Conservation (phyloP, 2,113 vertebrate species). For the Myanophis thanlyinensis region DNA sequence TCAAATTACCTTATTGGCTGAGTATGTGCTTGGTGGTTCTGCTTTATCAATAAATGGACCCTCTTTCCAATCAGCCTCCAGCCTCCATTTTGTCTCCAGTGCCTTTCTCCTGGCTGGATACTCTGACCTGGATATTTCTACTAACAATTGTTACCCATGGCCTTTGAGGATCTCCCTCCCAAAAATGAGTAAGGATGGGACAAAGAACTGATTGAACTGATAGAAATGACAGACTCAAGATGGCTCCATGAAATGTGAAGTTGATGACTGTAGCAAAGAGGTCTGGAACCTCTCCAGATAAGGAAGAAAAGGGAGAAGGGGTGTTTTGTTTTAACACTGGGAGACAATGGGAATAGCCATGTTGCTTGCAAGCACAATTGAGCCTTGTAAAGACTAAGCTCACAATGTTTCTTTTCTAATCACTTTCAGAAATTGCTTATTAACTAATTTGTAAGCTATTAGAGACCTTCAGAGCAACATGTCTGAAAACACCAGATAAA, state of each 20-base stretch:
- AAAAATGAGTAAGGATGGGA: not conserved
- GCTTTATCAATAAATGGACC: too few species aligned
- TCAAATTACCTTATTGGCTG: not conserved
- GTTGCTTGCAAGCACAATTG: not conserved
- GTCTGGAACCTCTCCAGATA: not conserved
- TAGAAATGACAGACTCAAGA: not conserved
- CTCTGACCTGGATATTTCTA: too few species aligned
- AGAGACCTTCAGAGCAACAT: not conserved
- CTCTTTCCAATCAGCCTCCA: too few species aligned
- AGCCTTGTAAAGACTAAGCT: not conserved
- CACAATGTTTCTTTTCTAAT: not conserved
- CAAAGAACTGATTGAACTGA: not conserved
- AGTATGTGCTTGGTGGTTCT: too few species aligned
- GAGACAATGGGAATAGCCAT: not conserved
- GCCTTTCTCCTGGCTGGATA: too few species aligned
- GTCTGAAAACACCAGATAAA: not conserved
- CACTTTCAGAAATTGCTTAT: not conserved
- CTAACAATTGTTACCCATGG: too few species aligned
- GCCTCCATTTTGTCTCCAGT: too few species aligned
- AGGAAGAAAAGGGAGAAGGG: not conserved
- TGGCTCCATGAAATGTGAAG: not conserved
- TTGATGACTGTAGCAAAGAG: not conserved
- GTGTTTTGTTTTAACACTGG: not conserved
- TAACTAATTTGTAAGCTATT: not conserved
- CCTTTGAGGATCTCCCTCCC: not conserved